Percentiles rank a stretch among this genome's conserved stretches.
Evolutionary conservation across 2,888 invertebrate genomes (phyloP).

Genomic region (Endomychus coccineus): DNA sequence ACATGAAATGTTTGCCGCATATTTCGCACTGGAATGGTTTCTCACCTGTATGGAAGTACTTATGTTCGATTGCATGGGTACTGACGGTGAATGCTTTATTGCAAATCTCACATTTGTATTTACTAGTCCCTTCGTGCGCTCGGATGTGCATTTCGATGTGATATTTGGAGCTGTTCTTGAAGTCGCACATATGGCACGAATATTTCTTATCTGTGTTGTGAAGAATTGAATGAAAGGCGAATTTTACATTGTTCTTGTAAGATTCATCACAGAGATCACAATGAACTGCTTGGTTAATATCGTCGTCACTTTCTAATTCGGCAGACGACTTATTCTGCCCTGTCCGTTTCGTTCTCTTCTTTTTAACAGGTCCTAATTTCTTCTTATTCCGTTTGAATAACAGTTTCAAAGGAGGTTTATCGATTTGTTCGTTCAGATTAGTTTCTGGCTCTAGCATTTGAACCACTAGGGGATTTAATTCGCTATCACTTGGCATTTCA

Average conservation of each 20-base stretch:
- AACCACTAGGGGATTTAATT: not conserved
- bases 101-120: conserved; percentile 38
- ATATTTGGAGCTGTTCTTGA: conserved; percentile 34
- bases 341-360: conserved; percentile 15
- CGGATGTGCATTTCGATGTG: conserved; percentile 41
- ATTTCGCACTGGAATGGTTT: conserved; percentile 50
- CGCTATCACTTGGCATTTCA: no score
- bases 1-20: conserved; percentile 48
- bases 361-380: conserved; percentile 14
- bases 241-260: conserved; percentile 41
- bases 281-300: conserved; percentile 35
- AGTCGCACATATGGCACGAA: conserved; percentile 36
- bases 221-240: conserved; percentile 33
- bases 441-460: conserved; percentile 6
- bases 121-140: conserved; percentile 44
- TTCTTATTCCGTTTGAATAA: no score
- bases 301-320: conserved; percentile 14
- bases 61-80: conserved; percentile 35
- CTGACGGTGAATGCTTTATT: conserved; percentile 35
- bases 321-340: conserved; percentile 8
- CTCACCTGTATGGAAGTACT: conserved; percentile 37
- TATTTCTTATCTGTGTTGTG: conserved; percentile 33
- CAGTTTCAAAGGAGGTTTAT: conserved; percentile 21
- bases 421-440: conserved; percentile 11
- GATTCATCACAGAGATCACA: conserved; percentile 50